These are phyloP conservation scores for Drosophila mercatorum DNA, from an alignment of 2,888 invertebrate genomes.

Conservation along the genomic window DNA sequence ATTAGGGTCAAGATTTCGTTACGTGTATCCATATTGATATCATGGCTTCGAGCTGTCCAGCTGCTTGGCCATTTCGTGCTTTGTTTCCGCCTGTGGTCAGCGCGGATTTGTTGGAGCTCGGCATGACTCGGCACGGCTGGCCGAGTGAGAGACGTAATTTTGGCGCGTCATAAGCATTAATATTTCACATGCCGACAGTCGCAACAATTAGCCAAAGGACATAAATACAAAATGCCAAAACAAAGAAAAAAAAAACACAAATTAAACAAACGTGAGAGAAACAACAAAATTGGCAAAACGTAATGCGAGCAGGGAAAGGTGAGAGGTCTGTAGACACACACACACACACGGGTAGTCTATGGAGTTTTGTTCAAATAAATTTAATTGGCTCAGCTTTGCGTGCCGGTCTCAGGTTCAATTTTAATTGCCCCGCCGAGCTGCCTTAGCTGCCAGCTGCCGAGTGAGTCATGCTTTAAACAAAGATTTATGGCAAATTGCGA, in stretches of 20 bases:
- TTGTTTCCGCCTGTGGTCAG: not conserved
- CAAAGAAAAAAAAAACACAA: too few species aligned
- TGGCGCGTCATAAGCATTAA: slow-evolving; percentile 39
- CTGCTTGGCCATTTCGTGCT: slow-evolving; percentile 9
- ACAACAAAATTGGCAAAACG: not conserved
- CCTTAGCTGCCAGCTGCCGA: slow-evolving; percentile 1
- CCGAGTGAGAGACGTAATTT: slow-evolving; percentile 29
- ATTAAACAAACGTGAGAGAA: not conserved
- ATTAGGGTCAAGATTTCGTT: slow-evolving; percentile 26
- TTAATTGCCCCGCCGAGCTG: slow-evolving; percentile 23
- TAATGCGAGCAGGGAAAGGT: not conserved
- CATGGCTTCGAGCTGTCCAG: slow-evolving; percentile 25
- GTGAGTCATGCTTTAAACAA: slow-evolving; percentile 40
- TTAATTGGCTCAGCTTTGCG: slow-evolving; percentile 42
- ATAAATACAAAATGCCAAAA: not conserved
- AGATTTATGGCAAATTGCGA: slow-evolving; percentile 25
- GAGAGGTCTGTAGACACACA: not conserved
- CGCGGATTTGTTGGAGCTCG: slow-evolving; percentile 26
- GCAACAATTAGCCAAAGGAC: slow-evolving; percentile 33
- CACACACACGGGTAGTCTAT: slow-evolving; percentile 8
- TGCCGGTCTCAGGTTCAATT: slow-evolving; percentile 38
- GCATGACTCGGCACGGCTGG: slow-evolving; percentile 22
- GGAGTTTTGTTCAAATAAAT: slow-evolving; percentile 17
- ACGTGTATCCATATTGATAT: slow-evolving; percentile 15
- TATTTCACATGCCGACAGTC: slow-evolving; percentile 38